phyloP scores from a whole-genome alignment of 2,888 invertebrate genomes.

The Azorinus chamasolen region DNA sequence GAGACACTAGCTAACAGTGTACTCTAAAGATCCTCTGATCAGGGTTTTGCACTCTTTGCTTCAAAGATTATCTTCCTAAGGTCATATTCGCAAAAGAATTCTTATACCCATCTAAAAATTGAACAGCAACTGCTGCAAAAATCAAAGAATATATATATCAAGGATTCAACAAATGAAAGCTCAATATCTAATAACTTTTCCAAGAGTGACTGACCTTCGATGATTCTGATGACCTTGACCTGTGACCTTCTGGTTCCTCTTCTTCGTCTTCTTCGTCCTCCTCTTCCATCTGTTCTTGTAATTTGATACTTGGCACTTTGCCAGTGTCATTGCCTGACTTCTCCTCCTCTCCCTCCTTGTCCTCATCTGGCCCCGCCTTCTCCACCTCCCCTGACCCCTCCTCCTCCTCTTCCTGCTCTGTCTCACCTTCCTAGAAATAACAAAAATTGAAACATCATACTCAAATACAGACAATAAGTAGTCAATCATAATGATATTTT shows the following conservation, averaged over 20 bases:
- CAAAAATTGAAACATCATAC: not conserved
- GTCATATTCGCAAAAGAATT: too few relatives aligned
- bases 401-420: slow-evolving; percentile 60
- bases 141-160: too few relatives aligned
- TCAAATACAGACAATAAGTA: not conserved
- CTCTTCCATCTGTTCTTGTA: slow-evolving; percentile 55
- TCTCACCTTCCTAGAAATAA: slow-evolving; percentile 53
- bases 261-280: slow-evolving; percentile 64
- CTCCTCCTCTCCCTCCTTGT: slow-evolving; percentile 34
- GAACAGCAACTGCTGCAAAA: too few relatives aligned
- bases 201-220: slow-evolving; percentile 31
- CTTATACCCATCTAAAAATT: too few relatives aligned
- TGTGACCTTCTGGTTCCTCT: slow-evolving; percentile 35
- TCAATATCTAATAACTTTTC: too few relatives aligned
- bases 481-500: too few relatives aligned
- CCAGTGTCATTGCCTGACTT: slow-evolving; percentile 54
- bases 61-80: too few relatives aligned
- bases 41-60: too few relatives aligned
- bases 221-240: slow-evolving; percentile 41
- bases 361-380: slow-evolving; percentile 38
- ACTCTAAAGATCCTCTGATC: too few relatives aligned
- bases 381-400: slow-evolving; percentile 20
- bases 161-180: too few relatives aligned
- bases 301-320: slow-evolving; percentile 55
- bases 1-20: too few relatives aligned